Evolutionary conservation across 1,140 invertebrate genomes (phyloP).

Genomic region (Platyura marginata): DNA sequence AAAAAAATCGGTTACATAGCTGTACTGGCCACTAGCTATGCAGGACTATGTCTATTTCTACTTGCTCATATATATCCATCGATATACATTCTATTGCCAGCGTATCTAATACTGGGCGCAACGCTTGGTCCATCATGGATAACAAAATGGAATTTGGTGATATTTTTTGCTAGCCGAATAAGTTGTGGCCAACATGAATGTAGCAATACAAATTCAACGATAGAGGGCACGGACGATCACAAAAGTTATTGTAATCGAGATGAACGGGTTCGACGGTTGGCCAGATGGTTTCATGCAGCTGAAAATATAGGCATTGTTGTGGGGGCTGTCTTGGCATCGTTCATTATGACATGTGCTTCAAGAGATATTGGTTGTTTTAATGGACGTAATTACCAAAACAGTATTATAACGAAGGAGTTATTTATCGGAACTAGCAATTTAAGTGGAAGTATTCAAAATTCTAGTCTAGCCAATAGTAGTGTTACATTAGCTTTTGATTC

Average conservation of each 20-base stretch:
- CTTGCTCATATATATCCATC: constrained; percentile 37
- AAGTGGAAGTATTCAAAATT: not conserved
- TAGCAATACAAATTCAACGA: constrained; percentile 9
- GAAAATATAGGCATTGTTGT: constrained; percentile 33
- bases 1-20: constrained; percentile 33
- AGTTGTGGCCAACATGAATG: constrained; percentile 28
- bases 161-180: constrained; percentile 35
- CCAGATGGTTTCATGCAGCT: constrained; percentile 25
- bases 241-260: constrained; percentile 24
- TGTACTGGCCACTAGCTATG: constrained; percentile 28
- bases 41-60: constrained; percentile 33
- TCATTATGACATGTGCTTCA: constrained; percentile 27
- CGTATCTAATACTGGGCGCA: constrained; percentile 34
- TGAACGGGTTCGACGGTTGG: constrained; percentile 20
- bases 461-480: not conserved
- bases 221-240: constrained; percentile 26
- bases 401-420: not conserved
- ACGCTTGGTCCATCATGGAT: constrained; percentile 30
- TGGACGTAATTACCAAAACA: constrained; percentile 1
- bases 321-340: constrained; percentile 28
- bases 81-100: constrained; percentile 35
- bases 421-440: not conserved
- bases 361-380: constrained; percentile 14
- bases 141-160: constrained; percentile 34
- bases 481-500: not conserved